Percentiles rank a stretch among this genome's conserved stretches.
phyloP scores from a whole-genome alignment of 2,888 invertebrate species.

The Sminthurinus aureus region DNA sequence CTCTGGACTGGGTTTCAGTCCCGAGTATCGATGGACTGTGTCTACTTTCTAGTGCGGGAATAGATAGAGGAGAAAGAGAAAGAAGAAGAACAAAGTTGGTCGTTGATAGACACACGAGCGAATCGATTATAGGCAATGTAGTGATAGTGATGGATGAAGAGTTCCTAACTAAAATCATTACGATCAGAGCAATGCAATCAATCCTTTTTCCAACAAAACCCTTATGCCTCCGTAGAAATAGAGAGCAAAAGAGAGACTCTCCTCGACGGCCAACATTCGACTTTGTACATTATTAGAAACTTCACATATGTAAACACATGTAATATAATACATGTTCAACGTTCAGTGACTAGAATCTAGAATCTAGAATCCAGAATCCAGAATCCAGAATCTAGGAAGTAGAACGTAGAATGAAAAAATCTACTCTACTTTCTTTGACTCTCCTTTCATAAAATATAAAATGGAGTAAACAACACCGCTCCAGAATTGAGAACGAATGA shows the following conservation, averaged over 20 bases:
- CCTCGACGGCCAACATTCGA: background rate
- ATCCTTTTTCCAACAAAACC: conserved; percentile 25
- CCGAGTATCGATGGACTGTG: no score
- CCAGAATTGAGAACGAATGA: background rate
- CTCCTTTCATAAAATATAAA: background rate
- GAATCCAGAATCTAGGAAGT: no score
- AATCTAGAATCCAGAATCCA: no score
- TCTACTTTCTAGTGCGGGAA: background rate
- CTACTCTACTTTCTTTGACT: background rate
- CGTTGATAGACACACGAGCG: background rate
- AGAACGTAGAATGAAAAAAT: no score
- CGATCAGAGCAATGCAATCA: conserved; percentile 36
- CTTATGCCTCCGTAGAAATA: background rate
- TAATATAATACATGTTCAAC: no score
- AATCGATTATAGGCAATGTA: conserved; percentile 34
- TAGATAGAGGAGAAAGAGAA: background rate
- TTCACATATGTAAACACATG: no score
- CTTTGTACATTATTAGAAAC: no score
- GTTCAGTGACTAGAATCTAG: no score
- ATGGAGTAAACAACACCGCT: conserved; percentile 32
- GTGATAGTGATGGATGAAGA: conserved; percentile 41
- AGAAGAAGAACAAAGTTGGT: background rate
- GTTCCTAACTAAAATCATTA: conserved; percentile 39
- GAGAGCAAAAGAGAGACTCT: background rate
- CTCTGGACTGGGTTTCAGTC: background rate